phyloP scores from a whole-genome alignment of 1,140 invertebrate genomes.

The Nephila pilipes region DNA sequence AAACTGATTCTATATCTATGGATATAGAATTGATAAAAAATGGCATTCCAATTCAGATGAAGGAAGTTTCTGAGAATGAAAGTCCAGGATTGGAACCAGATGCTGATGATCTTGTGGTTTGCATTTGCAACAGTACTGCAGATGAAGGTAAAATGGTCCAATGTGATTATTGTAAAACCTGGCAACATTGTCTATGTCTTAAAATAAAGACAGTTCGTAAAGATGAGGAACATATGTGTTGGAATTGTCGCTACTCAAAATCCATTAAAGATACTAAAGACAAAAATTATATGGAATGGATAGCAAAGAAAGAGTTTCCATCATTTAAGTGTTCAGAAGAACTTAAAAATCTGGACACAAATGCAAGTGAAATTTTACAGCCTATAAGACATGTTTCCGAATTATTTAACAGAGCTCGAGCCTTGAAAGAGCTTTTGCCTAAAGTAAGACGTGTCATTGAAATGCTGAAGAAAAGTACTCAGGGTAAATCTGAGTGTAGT shows the following conservation, averaged over 20 bases:
- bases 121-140: slow-evolving; percentile 66
- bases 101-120: slow-evolving; percentile 52
- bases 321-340: slow-evolving; percentile 49
- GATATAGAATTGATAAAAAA: slow-evolving; percentile 42
- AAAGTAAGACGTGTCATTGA: slow-evolving; percentile 35
- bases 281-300: slow-evolving; percentile 59
- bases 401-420: background rate
- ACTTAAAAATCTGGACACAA: background rate
- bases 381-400: slow-evolving; percentile 32
- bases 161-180: slow-evolving; percentile 72
- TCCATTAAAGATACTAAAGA: slow-evolving; percentile 30
- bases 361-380: background rate
- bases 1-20: slow-evolving; percentile 58
- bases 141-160: slow-evolving; percentile 74
- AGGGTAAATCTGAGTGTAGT: background rate
- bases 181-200: slow-evolving; percentile 66
- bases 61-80: slow-evolving; percentile 36
- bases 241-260: slow-evolving; percentile 65
- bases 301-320: slow-evolving; percentile 63
- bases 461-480: background rate
- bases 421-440: background rate
- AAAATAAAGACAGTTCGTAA: slow-evolving; percentile 59
- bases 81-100: background rate
- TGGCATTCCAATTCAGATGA: background rate
- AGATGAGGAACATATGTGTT: slow-evolving; percentile 73